Evolutionary conservation across 2,797 vertebrate genomes (phyloP).

Genomic region (Uromys caudimaculatus): DNA sequence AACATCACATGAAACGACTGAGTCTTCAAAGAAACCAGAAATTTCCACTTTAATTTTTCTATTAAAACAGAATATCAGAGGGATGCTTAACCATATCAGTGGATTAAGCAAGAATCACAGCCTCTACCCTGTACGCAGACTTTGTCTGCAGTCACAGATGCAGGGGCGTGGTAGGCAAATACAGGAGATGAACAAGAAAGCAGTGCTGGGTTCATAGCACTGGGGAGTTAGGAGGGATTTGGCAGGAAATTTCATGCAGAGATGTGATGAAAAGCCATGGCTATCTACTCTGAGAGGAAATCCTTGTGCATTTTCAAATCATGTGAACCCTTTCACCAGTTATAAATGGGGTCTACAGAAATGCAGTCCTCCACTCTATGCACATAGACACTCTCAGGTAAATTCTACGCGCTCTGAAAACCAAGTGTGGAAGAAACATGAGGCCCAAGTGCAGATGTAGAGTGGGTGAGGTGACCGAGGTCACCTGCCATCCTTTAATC

Average conservation of each 20-base stretch:
- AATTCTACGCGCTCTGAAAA: constrained; percentile 26
- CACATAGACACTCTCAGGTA: neutral
- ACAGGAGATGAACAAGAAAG: neutral
- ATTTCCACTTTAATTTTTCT: neutral
- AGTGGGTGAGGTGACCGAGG: neutral
- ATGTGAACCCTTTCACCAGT: neutral
- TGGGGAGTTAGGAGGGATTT: too few relatives aligned
- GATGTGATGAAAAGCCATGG: neutral
- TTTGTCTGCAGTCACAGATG: neutral
- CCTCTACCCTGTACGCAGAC: neutral
- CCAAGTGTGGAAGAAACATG: constrained; percentile 23
- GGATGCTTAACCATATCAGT: neutral
- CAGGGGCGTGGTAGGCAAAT: neutral
- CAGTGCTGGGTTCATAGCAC: neutral
- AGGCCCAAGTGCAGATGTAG: neutral
- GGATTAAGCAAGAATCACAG: neutral
- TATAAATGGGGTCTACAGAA: neutral
- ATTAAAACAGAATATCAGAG: neutral
- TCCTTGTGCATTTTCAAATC: neutral
- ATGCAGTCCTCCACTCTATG: neutral
- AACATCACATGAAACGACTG: neutral
- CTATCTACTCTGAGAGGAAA: neutral
- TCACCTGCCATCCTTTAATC: constrained; percentile 3
- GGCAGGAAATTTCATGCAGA: neutral
- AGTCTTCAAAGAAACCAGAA: neutral